Base-by-base conservation (phyloP, 2,797 vertebrate genomes). In the Protosalanx chinensis region DNA sequence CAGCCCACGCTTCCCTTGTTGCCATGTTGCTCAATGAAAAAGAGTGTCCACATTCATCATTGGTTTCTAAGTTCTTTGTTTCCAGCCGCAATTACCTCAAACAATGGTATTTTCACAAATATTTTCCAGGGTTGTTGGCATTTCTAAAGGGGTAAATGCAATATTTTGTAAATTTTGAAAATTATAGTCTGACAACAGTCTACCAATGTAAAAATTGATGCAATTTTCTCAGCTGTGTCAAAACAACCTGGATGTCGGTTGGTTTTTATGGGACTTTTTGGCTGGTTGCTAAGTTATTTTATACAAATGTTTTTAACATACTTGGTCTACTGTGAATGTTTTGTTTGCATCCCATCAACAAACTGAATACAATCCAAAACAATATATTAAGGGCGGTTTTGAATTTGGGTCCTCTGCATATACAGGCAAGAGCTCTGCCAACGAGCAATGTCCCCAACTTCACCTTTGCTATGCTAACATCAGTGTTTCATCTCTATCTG, bases 1-100 rank as follows among this genome's bases (percentile, higher is more conserved):
- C 90, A 90, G 78, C 68, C 69, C 65, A 51, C 60, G 71, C 74
- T 79, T 87, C 71, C 76, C 72, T 79, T 67, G 67, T 72, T 53
- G 64, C 67, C 63, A 74, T 29, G 35, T 49, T 59, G 82, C 81
- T 89, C 86, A 84, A 74, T 86, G 76, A 81, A 81, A 87, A 72
- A 79, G 66, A 84, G 77, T 77, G 75, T 74, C 79, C 80, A 82
- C 88, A 90, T 92, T 90, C 79, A 91, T 91, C 90, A 90, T 68
- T 70, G 77, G 84, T 81, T 84, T 85, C 76, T 75, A 83, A 85
- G 79, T 77, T 80, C 84, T 84, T 86, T 86, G 85, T 90, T 89
- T 85, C 82, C 35, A 80, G 79, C 85, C 77, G 79, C 84, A 86
- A 88, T 91, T 89, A 88, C 84, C 82, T 78, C 76, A 70, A 89